Percentiles rank a stretch among this genome's conserved stretches.
Conservation (phyloP, 2,888 invertebrate genomes). For the Coleophora deauratella region DNA sequence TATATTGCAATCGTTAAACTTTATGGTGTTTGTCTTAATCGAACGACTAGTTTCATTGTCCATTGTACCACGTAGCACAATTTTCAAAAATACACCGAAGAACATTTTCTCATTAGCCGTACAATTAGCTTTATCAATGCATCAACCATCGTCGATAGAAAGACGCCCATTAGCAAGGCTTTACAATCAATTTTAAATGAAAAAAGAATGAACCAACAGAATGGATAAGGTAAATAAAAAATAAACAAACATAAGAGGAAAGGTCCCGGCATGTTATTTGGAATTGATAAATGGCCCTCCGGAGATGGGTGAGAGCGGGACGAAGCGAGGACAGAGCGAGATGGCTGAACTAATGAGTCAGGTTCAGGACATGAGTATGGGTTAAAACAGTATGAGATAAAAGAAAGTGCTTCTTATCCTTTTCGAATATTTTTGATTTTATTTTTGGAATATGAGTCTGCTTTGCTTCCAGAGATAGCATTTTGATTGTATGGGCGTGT, state of each 20-base stretch:
- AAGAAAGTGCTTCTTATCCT: constrained; percentile 61
- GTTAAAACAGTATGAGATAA: constrained; percentile 56
- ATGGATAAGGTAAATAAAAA: constrained; percentile 68
- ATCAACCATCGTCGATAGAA: constrained; percentile 53
- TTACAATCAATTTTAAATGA: constrained; percentile 68
- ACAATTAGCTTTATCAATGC: constrained; percentile 61
- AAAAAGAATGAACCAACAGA: constrained; percentile 57
- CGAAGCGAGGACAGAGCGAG: constrained; percentile 49
- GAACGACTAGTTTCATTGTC: constrained; percentile 25
- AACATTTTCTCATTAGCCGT: constrained; percentile 46
- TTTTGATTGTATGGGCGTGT: constrained; percentile 28
- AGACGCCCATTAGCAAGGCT: constrained; percentile 58
- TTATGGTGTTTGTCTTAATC: constrained; percentile 33
- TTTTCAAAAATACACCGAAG: constrained; percentile 28
- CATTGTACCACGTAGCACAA: constrained; percentile 23
- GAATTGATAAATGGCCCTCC: constrained; percentile 72
- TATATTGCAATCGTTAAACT: constrained; percentile 31
- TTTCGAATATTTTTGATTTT: constrained; percentile 21
- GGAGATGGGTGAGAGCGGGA: constrained; percentile 55
- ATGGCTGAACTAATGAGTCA: constrained; percentile 59
- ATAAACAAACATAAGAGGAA: constrained; percentile 66
- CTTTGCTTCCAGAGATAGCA: constrained; percentile 11
- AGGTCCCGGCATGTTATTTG: constrained; percentile 71
- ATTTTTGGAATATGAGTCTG: constrained; percentile 7
- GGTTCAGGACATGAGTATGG: constrained; percentile 44